Conservation (phyloP, 2,888 invertebrate genomes). For the Amorpha juglandis region DNA sequence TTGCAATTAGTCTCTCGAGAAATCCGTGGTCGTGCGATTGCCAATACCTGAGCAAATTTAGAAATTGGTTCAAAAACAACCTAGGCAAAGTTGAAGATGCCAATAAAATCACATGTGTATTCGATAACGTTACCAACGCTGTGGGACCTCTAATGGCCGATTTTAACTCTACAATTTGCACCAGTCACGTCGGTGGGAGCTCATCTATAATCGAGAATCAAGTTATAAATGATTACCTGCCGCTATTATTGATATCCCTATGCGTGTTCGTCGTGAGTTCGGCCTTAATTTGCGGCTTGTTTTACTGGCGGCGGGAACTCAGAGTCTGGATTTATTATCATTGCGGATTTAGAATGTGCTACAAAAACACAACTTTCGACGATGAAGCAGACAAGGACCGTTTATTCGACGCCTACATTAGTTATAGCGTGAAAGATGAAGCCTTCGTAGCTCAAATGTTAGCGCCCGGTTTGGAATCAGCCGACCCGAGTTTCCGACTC, state of each 20-base stretch:
- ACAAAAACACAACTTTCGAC: constrained; percentile 91
- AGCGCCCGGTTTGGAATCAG: constrained; percentile 93
- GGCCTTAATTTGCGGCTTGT: constrained; percentile 89
- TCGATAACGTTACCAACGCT: constrained; percentile 89
- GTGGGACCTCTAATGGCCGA: constrained; percentile 89
- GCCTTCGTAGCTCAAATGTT: constrained; percentile 95
- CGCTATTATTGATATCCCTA: constrained; percentile 90
- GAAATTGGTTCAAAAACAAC: constrained; percentile 91
- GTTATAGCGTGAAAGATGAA: constrained; percentile 97
- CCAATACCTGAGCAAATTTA: constrained; percentile 90
- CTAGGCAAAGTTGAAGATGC: constrained; percentile 92
- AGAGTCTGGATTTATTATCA: constrained; percentile 94
- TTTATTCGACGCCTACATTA: constrained; percentile 97
- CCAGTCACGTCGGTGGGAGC: constrained; percentile 88
- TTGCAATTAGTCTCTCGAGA: constrained; percentile 92
- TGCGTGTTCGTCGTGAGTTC: constrained; percentile 91
- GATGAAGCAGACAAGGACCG: constrained; percentile 93
- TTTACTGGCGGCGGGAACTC: constrained; percentile 92
- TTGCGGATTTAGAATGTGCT: constrained; percentile 93
- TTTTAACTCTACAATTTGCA: constrained; percentile 91
- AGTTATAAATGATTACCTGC: constrained; percentile 92
- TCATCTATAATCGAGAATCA: constrained; percentile 89
- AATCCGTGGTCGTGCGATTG: constrained; percentile 98
- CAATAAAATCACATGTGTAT: constrained; percentile 89
- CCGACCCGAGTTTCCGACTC: constrained; percentile 92